phyloP scores from a whole-genome alignment of 2,888 invertebrate genomes.

The Ormyrus nitidulus region DNA sequence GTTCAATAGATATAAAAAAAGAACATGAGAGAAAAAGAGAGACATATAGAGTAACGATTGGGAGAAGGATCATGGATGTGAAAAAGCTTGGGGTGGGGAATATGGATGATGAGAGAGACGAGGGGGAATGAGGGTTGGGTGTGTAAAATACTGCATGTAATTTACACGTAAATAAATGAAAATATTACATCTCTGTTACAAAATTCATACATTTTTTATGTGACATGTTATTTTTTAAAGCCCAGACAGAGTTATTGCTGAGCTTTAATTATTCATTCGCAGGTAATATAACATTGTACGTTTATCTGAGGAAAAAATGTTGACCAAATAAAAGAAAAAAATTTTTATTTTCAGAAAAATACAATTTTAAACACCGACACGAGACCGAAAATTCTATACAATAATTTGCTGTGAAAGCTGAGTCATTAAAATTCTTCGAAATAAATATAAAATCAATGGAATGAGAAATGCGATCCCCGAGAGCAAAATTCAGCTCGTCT shows the following conservation, averaged over 20 bases:
- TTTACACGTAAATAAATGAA: constrained; percentile 48
- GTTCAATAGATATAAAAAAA: constrained; percentile 36
- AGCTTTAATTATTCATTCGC: no score
- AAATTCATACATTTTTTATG: background rate
- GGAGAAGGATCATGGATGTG: constrained; percentile 55
- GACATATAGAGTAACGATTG: constrained; percentile 41
- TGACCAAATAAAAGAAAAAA: no score
- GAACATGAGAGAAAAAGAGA: constrained; percentile 34
- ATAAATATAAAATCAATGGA: background rate
- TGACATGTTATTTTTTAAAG: background rate
- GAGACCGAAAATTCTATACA: no score
- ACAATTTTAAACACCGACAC: no score
- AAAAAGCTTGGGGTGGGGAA: constrained; percentile 53
- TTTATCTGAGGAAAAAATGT: no score
- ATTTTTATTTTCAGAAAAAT: no score
- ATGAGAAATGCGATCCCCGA: background rate
- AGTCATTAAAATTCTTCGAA: background rate
- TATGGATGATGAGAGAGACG: constrained; percentile 46
- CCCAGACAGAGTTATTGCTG: no score
- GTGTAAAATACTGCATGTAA: constrained; percentile 54
- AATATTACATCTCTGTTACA: constrained; percentile 19
- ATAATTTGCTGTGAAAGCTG: no score
- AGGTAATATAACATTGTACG: no score
- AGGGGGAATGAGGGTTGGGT: constrained; percentile 31
- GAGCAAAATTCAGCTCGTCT: background rate